phyloP scores from a whole-genome alignment of 2,888 invertebrate species.

The Nemotelus pantherinus region DNA sequence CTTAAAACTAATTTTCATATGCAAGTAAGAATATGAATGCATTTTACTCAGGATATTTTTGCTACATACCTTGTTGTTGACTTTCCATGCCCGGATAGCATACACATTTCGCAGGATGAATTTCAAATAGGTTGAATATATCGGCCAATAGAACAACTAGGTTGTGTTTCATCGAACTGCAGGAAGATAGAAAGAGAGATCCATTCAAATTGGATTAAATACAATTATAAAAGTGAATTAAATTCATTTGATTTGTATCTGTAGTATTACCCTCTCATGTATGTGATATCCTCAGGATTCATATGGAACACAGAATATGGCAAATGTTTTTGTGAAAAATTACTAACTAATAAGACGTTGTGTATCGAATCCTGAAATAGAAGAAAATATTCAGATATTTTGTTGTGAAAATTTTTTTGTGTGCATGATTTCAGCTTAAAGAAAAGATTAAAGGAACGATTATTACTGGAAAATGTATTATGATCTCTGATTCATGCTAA shows the following conservation, averaged over 20 bases:
- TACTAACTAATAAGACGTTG: constrained; percentile 87
- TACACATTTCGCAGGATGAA: constrained; percentile 89
- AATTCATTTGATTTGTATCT: background rate
- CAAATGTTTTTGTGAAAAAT: constrained; percentile 85
- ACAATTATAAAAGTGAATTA: background rate
- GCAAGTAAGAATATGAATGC: background rate
- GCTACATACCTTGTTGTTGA: constrained; percentile 59
- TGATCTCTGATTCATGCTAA: too few relatives aligned
- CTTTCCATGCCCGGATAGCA: constrained; percentile 79
- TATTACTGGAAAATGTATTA: too few relatives aligned
- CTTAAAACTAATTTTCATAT: background rate
- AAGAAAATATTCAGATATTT: background rate
- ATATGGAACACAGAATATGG: constrained; percentile 92
- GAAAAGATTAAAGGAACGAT: too few relatives aligned
- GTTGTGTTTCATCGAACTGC: constrained; percentile 90
- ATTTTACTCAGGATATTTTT: background rate
- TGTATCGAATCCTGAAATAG: constrained; percentile 85
- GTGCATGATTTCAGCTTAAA: too few relatives aligned
- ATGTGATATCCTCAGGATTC: constrained; percentile 94
- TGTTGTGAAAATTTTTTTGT: too few relatives aligned
- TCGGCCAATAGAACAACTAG: constrained; percentile 92
- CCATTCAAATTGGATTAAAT: background rate
- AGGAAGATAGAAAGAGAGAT: constrained; percentile 56
- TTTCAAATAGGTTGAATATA: constrained; percentile 92
- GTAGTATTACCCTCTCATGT: constrained; percentile 82